These are phyloP conservation scores for Phorcus lineatus DNA, from an alignment of 2,888 invertebrate genomes.

Conservation along the genomic window DNA sequence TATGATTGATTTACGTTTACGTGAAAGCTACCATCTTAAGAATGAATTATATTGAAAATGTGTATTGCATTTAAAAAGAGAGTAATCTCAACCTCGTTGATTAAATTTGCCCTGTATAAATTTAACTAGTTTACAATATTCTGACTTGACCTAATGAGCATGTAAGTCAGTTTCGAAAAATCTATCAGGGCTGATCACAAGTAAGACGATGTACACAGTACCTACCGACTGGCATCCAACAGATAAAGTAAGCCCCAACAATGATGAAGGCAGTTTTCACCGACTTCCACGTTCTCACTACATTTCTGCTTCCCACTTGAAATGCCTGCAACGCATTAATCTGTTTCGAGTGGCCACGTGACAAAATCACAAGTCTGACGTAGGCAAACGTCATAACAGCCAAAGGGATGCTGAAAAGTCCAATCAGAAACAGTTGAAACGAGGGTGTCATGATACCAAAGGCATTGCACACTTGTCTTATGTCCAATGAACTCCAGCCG, in stretches of 20 bases:
- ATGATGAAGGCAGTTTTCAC: conserved; percentile 33
- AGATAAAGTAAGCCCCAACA: conserved; percentile 36
- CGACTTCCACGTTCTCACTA: conserved; percentile 15
- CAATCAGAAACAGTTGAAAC: conserved; percentile 15
- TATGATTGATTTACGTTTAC: too few species aligned
- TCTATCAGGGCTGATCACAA: too few species aligned
- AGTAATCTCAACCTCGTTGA: too few species aligned
- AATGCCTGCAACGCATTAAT: background rate
- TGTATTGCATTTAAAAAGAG: too few species aligned
- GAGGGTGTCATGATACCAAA: conserved; percentile 31
- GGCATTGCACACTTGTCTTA: conserved; percentile 34
- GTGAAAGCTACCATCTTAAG: too few species aligned
- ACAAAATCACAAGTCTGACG: conserved; percentile 23
- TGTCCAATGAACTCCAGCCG: conserved; percentile 38
- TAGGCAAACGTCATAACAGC: conserved; percentile 30
- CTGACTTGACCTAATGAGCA: too few species aligned
- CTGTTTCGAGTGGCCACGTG: conserved; percentile 14
- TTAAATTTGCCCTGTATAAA: too few species aligned
- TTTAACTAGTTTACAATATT: too few species aligned
- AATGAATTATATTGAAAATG: too few species aligned
- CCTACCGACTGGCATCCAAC: conserved; percentile 36
- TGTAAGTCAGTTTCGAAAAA: too few species aligned
- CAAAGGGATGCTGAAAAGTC: conserved; percentile 22
- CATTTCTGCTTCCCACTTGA: background rate
- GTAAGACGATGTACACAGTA: background rate